These are phyloP conservation scores for Ictalurus furcatus DNA, from an alignment of 2,113 vertebrate genomes.

Conservation along the genomic window DNA sequence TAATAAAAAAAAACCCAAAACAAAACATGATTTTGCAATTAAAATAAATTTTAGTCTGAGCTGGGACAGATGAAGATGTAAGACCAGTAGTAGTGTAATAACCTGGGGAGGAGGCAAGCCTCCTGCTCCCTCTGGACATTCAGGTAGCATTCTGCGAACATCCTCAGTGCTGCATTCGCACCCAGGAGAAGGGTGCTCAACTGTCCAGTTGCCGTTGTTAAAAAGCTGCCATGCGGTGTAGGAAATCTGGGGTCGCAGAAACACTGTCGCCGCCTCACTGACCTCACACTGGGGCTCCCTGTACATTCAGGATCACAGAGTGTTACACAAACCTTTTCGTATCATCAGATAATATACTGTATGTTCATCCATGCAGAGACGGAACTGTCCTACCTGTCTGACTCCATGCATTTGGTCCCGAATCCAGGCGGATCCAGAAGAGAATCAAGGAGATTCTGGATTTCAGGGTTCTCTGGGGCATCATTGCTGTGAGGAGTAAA, in stretches of 20 bases:
- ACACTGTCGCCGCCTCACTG: slow-evolving; percentile 38
- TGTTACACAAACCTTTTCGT: neutral
- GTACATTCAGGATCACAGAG: neutral
- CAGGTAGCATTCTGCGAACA: slow-evolving; percentile 78
- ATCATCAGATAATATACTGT: neutral
- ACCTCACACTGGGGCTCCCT: slow-evolving; percentile 56
- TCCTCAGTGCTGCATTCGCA: slow-evolving; percentile 80
- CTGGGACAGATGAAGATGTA: neutral
- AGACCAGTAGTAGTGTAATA: neutral
- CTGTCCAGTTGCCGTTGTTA: slow-evolving; percentile 76
- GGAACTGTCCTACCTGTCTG: slow-evolving; percentile 56
- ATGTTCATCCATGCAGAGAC: neutral
- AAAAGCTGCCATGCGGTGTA: slow-evolving; percentile 63
- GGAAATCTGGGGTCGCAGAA: slow-evolving; percentile 64
- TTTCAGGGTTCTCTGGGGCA: slow-evolving; percentile 61
- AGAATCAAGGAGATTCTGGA: slow-evolving; percentile 68
- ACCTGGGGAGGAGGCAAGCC: slow-evolving; percentile 85
- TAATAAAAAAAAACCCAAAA: neutral
- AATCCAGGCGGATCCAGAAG: slow-evolving; percentile 80
- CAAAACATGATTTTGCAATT: neutral
- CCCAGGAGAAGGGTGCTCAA: slow-evolving; percentile 64
- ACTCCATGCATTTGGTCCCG: slow-evolving; percentile 71
- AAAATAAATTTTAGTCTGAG: neutral
- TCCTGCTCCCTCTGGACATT: slow-evolving; percentile 79
- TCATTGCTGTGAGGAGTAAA: slow-evolving; percentile 74